Base-by-base conservation (phyloP, 2,797 vertebrate species). In the Rhabdomys pumilio region DNA sequence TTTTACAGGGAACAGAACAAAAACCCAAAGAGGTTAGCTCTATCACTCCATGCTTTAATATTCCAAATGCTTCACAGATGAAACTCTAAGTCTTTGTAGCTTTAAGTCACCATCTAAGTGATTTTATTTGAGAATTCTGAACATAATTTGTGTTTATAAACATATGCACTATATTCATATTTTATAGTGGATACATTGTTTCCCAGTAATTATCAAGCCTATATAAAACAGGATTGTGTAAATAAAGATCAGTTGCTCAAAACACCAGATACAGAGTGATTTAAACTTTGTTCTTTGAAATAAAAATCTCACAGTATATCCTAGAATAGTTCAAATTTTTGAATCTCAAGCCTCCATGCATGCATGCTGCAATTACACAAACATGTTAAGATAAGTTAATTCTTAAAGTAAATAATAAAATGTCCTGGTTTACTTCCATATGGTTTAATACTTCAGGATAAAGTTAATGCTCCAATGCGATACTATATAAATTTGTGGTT, bases 1-100 rank as follows among this genome's bases (percentile, higher is more conserved):
- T 65, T 69, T 91, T 82, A 77, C 76, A 20, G 4, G 24, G 90
- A 79, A 61, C 31, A 44, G 57, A 94, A 87, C 72, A 87, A 75
- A 91, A 82, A 6, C 6, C 73, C 14, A 79, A 8, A 61, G 50
- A 17, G 9, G 77, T 75, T 93, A 15, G 17, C 5, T 81, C 4
- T 53, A 63, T 81, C 19, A 15, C 24, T 65, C 9, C 26, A 63
- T 10, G 0, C 9, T 73, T 0, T 20, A 34, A 69, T 84, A 80
- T 14, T 94, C 31, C 67, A 47, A 88, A 26, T 87, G 82, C 61
- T 38, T 83, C 87, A 34, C 0, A 76, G 1, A 2, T 47, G 17
- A 61, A 65, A 81, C 73, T 85, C 19, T 26, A 20, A 89, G 4
- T 0, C 72, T 75, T 59, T 41, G 11, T 65, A 69, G 5, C 2